These are phyloP conservation scores for Marmota monax DNA, from an alignment of 2,113 vertebrate species.

Conservation along the genomic window DNA sequence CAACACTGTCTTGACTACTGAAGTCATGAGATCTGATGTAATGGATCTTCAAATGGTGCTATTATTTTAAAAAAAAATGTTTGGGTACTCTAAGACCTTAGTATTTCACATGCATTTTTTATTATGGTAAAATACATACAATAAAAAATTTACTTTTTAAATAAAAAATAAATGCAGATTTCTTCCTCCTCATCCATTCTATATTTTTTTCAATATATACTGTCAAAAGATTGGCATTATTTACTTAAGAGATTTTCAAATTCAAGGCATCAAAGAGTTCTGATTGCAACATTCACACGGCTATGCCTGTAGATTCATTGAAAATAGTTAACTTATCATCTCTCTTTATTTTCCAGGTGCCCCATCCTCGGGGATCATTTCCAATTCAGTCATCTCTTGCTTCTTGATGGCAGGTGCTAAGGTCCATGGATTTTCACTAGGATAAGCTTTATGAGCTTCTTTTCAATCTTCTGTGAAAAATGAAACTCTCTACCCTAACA, in stretches of 20 bases:
- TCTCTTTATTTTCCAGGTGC: not conserved
- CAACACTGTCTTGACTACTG: not conserved
- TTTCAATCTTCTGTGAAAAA: not conserved
- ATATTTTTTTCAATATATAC: not conserved
- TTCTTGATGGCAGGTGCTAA: not conserved
- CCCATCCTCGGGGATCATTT: not conserved
- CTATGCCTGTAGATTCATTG: not conserved
- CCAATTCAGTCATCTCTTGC: not conserved
- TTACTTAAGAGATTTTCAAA: slow-evolving; percentile 18
- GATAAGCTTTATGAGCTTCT: not conserved
- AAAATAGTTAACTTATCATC: not conserved
- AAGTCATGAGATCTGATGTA: not conserved
- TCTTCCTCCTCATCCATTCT: not conserved
- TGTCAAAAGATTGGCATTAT: not conserved
- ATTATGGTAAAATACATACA: not conserved
- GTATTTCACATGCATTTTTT: not conserved
- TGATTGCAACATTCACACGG: not conserved
- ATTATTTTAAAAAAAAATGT: not conserved
- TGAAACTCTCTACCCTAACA: not conserved
- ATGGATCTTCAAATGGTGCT: not conserved
- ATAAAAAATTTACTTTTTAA: not conserved
- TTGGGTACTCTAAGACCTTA: not conserved
- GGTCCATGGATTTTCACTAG: not conserved
- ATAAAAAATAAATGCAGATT: too few relatives aligned
- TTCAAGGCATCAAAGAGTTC: not conserved